Evolutionary conservation across 2,797 vertebrate genomes (phyloP).

Genomic region (Eurystomus glaucurus): DNA sequence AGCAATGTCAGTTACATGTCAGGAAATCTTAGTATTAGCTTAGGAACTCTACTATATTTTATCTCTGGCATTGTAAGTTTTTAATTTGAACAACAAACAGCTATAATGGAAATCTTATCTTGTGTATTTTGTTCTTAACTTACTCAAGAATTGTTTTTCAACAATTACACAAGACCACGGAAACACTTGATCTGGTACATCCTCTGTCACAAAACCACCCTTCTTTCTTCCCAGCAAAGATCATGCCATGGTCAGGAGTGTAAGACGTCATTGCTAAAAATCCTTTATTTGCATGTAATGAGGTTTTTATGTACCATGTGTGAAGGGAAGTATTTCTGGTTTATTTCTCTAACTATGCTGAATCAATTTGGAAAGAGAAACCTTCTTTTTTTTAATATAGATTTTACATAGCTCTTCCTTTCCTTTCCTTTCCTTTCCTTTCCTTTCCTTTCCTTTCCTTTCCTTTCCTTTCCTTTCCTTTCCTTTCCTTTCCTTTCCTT

Average conservation of each 20-base stretch:
- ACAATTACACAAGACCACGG: background rate
- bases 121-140: background rate
- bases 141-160: background rate
- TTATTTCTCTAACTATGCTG: background rate
- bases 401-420: background rate
- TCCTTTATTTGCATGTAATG: background rate
- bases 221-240: background rate
- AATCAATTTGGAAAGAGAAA: background rate
- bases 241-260: rapidly evolving
- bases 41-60: background rate
- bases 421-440: background rate
- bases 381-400: background rate
- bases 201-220: background rate
- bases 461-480: too few species aligned
- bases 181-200: background rate
- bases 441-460: too few species aligned
- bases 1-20: background rate
- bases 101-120: background rate
- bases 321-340: background rate
- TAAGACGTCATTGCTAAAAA: background rate
- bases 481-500: too few species aligned
- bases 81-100: background rate
- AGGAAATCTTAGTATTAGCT: background rate
- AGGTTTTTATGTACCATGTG: rapidly evolving
- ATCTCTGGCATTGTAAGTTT: background rate